Conservation (phyloP, 2,797 vertebrate species). For the Enteromius viviparus region DNA sequence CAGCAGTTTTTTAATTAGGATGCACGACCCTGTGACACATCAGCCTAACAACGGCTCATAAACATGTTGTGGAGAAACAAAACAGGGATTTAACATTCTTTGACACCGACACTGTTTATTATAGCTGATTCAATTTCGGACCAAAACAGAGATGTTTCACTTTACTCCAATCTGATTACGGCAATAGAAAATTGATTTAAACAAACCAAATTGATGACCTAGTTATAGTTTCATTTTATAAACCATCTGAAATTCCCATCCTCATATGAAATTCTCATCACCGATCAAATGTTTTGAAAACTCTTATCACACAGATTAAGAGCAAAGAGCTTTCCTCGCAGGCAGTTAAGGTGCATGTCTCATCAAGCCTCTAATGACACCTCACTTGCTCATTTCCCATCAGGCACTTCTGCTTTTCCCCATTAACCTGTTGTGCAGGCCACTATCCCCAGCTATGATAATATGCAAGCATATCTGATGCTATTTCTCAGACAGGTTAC, state of each 20-base stretch:
- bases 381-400: conserved; percentile 26
- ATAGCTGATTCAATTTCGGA: not conserved
- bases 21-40: not conserved
- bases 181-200: not conserved
- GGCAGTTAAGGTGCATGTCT: conserved; percentile 31
- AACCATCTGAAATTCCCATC: not conserved
- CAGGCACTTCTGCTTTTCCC: conserved; percentile 6
- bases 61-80: not conserved
- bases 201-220: not conserved
- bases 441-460: conserved; percentile 4
- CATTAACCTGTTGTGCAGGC: conserved; percentile 16
- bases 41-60: conserved; percentile 7
- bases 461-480: conserved; percentile 11
- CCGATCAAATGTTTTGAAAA: conserved; percentile 12
- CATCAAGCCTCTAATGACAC: conserved; percentile 31
- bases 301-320: not conserved
- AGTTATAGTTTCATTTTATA: not conserved
- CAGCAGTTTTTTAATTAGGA: conserved; percentile 1
- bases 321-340: conserved; percentile 17
- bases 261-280: conserved; percentile 4
- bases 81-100: not conserved
- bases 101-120: not conserved
- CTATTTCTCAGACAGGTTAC: not conserved
- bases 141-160: not conserved
- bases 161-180: not conserved